Evolutionary conservation across 2,888 invertebrate species (phyloP).

Genomic region (Andrena trimmerana): DNA sequence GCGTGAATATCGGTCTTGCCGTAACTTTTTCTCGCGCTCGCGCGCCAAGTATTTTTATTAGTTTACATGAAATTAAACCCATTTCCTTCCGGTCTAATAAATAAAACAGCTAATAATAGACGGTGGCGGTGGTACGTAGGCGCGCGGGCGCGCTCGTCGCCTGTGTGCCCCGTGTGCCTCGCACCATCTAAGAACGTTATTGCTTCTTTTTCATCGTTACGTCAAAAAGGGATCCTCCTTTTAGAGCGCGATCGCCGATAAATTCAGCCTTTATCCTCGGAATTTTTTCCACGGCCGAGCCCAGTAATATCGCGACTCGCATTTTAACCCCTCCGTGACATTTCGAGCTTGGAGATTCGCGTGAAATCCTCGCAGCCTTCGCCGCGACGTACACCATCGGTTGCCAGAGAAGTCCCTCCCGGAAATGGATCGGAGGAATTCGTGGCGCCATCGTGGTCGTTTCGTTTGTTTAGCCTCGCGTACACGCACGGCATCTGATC

Average conservation of each 20-base stretch:
- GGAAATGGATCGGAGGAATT: constrained; percentile 11
- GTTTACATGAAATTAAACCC: constrained; percentile 68
- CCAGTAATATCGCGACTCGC: constrained; percentile 22
- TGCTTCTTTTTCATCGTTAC: constrained; percentile 62
- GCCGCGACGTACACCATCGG: neutral
- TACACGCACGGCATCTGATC: constrained; percentile 67
- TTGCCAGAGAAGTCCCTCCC: neutral
- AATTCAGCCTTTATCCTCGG: constrained; percentile 53
- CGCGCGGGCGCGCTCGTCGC: constrained; percentile 23
- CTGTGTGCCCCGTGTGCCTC: constrained; percentile 6
- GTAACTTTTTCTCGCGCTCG: constrained; percentile 61
- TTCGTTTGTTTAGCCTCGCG: constrained; percentile 68
- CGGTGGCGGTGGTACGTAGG: constrained; percentile 18
- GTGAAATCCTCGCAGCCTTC: neutral
- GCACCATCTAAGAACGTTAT: constrained; percentile 48
- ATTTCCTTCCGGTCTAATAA: constrained; percentile 66
- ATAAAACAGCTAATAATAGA: constrained; percentile 62
- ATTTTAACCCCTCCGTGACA: neutral
- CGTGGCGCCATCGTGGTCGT: constrained; percentile 7
- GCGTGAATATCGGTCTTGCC: constrained; percentile 59
- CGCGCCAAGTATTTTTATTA: constrained; percentile 65
- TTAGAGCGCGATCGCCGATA: constrained; percentile 50
- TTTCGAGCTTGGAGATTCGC: neutral
- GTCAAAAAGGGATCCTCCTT: constrained; percentile 61
- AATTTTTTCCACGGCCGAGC: constrained; percentile 29